Conservation (phyloP, 2,113 vertebrate genomes). For the Vimba vimba region DNA sequence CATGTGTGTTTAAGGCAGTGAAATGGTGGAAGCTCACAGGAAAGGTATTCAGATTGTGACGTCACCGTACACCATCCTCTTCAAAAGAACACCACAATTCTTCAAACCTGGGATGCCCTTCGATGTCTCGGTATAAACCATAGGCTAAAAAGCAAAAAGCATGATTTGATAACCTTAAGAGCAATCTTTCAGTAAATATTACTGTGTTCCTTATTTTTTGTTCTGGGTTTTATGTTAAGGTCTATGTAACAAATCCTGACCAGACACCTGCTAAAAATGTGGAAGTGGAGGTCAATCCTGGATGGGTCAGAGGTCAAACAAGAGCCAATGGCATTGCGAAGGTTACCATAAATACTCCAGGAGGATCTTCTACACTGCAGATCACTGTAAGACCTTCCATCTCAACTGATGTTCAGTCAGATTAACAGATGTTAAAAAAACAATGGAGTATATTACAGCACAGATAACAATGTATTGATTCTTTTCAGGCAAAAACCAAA, state of each 20-base stretch:
- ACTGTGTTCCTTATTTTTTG: neutral
- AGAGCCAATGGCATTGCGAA: constrained; percentile 66
- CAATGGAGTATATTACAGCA: neutral
- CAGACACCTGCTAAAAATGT: constrained; percentile 70
- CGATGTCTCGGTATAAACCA: constrained; percentile 76
- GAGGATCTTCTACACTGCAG: rapidly evolving
- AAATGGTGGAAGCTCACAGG: constrained; percentile 85
- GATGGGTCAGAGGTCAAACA: constrained; percentile 3
- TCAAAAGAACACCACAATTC: constrained; percentile 85
- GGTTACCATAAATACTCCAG: constrained; percentile 69
- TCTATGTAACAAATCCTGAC: constrained; percentile 78
- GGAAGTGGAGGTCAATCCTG: constrained; percentile 49
- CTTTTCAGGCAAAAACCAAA: neutral
- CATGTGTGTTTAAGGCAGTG: constrained; percentile 77
- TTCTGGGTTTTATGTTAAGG: constrained; percentile 59
- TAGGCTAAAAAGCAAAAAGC: neutral
- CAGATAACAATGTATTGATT: neutral
- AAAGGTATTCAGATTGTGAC: constrained; percentile 81
- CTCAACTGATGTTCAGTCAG: neutral
- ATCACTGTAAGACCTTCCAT: constrained; percentile 64
- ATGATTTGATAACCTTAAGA: neutral
- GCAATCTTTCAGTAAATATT: too few species aligned
- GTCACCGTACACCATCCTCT: constrained; percentile 84
- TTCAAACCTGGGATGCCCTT: constrained; percentile 92
- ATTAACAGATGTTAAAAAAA: neutral